Evolutionary conservation across 2,797 vertebrate species (phyloP).

Genomic region (Australoheros facetus): DNA sequence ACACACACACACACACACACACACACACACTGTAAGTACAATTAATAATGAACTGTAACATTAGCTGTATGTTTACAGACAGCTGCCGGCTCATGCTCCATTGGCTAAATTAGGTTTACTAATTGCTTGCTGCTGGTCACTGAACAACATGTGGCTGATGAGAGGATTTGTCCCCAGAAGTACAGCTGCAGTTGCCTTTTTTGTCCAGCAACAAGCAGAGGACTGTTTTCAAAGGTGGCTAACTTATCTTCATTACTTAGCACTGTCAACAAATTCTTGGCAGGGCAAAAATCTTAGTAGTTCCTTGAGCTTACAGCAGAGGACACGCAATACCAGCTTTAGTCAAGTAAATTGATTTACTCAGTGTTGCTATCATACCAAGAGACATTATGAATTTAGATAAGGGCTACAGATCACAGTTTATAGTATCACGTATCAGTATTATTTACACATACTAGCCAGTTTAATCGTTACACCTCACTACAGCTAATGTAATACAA

Average conservation of each 20-base stretch:
- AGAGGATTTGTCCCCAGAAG: slow-evolving; percentile 9
- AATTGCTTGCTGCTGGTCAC: slow-evolving; percentile 47
- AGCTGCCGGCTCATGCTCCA: slow-evolving; percentile 26
- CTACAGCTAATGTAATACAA: not conserved
- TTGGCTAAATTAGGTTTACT: slow-evolving; percentile 49
- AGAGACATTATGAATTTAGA: not conserved
- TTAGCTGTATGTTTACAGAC: slow-evolving; percentile 40
- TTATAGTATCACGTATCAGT: not conserved
- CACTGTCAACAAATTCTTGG: slow-evolving; percentile 2
- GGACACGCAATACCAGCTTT: slow-evolving; percentile 8
- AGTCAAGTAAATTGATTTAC: slow-evolving; percentile 8
- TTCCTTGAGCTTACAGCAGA: slow-evolving; percentile 1
- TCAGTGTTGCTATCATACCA: not conserved
- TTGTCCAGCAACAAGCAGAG: not conserved
- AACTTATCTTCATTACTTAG: slow-evolving; percentile 33
- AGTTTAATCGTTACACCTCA: not conserved
- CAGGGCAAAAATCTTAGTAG: not conserved
- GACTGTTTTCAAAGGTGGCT: not conserved
- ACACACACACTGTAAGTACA: slow-evolving; percentile 8
- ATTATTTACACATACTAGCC: not conserved
- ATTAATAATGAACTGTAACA: slow-evolving; percentile 51
- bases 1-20: not conserved
- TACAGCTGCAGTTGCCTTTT: not conserved
- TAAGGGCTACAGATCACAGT: not conserved
- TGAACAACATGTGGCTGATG: slow-evolving; percentile 33